These are phyloP conservation scores for Mus pahari DNA, from an alignment of 2,113 vertebrate genomes.

Conservation along the genomic window DNA sequence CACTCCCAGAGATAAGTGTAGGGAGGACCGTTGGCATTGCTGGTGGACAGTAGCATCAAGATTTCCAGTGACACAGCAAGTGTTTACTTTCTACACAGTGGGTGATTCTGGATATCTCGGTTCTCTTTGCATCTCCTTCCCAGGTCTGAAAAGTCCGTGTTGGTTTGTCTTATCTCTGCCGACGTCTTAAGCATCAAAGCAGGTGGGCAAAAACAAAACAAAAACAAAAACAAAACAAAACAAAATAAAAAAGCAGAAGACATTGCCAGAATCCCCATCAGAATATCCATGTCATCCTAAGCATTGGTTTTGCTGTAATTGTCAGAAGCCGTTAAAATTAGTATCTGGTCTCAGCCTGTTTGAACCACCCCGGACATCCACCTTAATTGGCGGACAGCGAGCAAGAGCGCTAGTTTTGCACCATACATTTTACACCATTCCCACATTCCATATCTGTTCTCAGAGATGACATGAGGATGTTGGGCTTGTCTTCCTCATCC, in stretches of 20 bases:
- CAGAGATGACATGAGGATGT: neutral
- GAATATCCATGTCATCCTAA: neutral
- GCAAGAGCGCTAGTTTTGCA: neutral
- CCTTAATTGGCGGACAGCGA: neutral
- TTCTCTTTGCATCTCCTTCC: neutral
- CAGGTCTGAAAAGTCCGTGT: neutral
- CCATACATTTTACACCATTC: neutral
- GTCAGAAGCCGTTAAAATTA: neutral
- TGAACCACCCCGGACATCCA: neutral
- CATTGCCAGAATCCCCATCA: constrained; percentile 11
- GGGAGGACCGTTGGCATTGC: neutral
- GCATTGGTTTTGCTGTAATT: constrained; percentile 15
- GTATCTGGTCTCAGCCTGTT: neutral
- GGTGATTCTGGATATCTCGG: neutral
- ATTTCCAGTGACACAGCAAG: neutral
- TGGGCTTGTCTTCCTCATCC: neutral
- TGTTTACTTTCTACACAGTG: neutral
- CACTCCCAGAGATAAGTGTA: neutral
- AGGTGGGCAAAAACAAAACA: neutral
- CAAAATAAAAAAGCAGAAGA: neutral
- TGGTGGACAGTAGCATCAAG: neutral
- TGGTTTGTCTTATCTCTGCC: neutral
- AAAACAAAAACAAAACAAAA: neutral
- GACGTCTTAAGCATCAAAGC: neutral
- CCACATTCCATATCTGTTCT: neutral